Evolutionary conservation across 1,140 invertebrate species (phyloP), one percentile per base, ranked within the genome.

Genomic region (Dufourea novaeangliae): DNA sequence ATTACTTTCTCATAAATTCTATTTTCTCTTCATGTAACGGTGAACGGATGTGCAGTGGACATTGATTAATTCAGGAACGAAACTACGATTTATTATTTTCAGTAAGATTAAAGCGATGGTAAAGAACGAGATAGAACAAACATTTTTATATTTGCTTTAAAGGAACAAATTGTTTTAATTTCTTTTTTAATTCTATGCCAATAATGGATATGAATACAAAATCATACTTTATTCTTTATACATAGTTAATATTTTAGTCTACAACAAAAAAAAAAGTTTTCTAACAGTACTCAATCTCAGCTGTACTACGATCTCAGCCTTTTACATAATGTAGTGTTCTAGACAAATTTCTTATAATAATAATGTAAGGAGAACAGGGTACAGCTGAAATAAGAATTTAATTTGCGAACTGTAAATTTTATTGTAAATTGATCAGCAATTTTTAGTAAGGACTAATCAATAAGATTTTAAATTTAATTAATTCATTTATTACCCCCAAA

Each of bases 381-480:
- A 50, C 46, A 50, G 46, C 20, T 50, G 46, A n/a, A 50, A 8
- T 50, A 50, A 50, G 46, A 50, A n/a, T 50, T n/a, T 17, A 50
- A 4, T 50, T 50, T 50, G 46, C 46, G 46, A 50, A 50, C n/a
- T 72, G 22, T 50, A 72, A 63, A 63, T 63, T 72, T 59, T 44
- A 34, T 62, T 34, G 57, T 62, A 41, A 71, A 44, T 41, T 22
- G 25, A 59, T 44, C 20, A 29, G n/a, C n/a, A 57, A 67, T 22
- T 32, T 70, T 59, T 17, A 70, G 3, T 7, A 44, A 17, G 20
- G 10, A 57, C 34, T 50, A 70, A 70, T 22, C 1, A 27, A 14
- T 8, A 22, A 59, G 25, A 54, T 69, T 70, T 20, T 70, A 59
- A 70, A 22, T 59, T 59, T 44, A 8, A 25, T 61, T 17, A 11